A percentile compares a stretch with the other conserved stretches of the same genome.
These are phyloP conservation scores for Delia radicum DNA, from an alignment of 1,140 invertebrate species.

Conservation along the genomic window DNA sequence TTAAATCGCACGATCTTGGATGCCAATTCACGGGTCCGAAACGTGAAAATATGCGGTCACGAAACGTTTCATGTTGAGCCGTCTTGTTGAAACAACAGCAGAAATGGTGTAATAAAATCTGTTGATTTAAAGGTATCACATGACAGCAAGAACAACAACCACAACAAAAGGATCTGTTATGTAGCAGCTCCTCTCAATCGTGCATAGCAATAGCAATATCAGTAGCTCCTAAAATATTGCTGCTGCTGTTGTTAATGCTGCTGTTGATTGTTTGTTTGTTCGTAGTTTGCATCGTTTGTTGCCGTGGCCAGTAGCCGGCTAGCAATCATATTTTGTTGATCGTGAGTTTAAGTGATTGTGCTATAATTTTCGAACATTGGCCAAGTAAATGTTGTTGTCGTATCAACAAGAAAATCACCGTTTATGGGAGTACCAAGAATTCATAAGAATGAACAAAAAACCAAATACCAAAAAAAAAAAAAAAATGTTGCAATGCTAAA, in stretches of 20 bases:
- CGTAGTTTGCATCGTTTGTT: background rate
- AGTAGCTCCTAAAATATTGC: background rate
- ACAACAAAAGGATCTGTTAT: slow-evolving; percentile 4
- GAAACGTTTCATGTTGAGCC: too few species aligned
- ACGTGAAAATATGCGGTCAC: too few species aligned
- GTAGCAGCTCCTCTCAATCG: background rate
- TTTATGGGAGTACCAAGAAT: slow-evolving; percentile 16
- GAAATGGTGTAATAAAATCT: background rate
- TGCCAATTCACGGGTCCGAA: too few species aligned
- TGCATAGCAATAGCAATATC: background rate
- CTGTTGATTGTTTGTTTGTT: slow-evolving; percentile 33
- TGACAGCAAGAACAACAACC: too few species aligned
- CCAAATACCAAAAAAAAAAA: background rate
- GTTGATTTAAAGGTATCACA: slow-evolving; percentile 9
- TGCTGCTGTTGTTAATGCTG: background rate
- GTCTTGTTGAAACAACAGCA: too few species aligned
- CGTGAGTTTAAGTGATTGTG: slow-evolving; percentile 56
- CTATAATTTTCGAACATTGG: slow-evolving; percentile 48
- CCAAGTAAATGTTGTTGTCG: slow-evolving; percentile 1
- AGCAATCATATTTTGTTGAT: slow-evolving; percentile 46
- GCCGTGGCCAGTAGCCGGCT: slow-evolving; percentile 18
- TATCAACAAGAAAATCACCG: slow-evolving; percentile 3
- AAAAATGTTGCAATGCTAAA: background rate
- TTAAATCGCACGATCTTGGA: too few species aligned
- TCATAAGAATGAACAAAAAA: slow-evolving; percentile 15